phyloP scores from a whole-genome alignment of 2,797 vertebrate species.

The Hydrocynus forskahlii region DNA sequence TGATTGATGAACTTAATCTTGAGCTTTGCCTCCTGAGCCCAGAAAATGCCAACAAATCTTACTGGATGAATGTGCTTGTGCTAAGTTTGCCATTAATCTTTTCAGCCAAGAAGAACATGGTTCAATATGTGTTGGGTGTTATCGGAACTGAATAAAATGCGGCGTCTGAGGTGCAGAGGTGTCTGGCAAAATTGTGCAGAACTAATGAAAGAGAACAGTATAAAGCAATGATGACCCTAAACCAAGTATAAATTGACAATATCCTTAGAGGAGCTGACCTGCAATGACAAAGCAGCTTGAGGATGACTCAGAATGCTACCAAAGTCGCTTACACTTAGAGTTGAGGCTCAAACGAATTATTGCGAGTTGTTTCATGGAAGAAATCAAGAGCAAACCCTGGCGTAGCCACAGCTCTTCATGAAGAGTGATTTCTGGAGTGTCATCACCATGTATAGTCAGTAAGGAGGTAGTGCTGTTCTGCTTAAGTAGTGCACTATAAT shows the following conservation, averaged over 20 bases:
- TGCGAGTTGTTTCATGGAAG: neutral
- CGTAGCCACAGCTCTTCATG: neutral
- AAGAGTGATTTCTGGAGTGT: neutral
- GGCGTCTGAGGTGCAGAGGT: neutral
- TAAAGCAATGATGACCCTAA: neutral
- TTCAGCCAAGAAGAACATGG: neutral
- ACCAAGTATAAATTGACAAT: neutral
- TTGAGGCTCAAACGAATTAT: neutral
- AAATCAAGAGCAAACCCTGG: neutral
- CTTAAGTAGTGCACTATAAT: neutral
- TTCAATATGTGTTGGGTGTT: neutral
- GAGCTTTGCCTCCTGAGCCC: neutral
- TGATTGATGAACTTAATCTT: constrained; percentile 14
- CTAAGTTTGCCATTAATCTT: neutral
- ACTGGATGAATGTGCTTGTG: neutral
- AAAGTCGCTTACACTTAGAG: neutral
- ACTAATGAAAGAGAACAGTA: neutral
- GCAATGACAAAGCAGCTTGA: neutral
- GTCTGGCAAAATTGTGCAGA: neutral
- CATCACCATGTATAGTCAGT: neutral
- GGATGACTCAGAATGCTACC: neutral
- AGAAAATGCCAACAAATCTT: neutral
- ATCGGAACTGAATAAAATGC: neutral
- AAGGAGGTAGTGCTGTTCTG: neutral
- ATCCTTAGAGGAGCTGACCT: neutral